phyloP scores from a whole-genome alignment of 30 jellyfish, hydroid and myxozoan species.

The Sanderia malayensis region DNA sequence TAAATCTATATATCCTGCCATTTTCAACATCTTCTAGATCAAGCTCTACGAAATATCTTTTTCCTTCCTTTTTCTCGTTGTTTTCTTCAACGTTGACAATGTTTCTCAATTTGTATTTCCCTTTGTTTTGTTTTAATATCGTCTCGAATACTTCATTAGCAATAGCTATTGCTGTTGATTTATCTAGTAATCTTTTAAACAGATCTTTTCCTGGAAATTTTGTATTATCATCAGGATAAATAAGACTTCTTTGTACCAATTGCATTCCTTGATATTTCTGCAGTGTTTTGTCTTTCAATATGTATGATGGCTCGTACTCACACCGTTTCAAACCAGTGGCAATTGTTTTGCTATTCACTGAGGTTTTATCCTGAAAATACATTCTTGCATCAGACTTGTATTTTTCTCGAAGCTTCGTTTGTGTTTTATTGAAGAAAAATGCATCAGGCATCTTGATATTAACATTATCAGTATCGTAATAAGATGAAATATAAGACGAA shows the following conservation, averaged over 20 bases:
- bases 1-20: constrained; percentile 60
- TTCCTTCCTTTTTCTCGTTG: constrained; percentile 55
- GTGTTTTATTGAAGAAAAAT: neutral
- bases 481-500: constrained; percentile 19
- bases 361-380: constrained; percentile 10
- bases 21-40: constrained; percentile 42
- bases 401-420: constrained; percentile 13
- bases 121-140: constrained; percentile 8
- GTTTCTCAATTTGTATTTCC: constrained; percentile 43
- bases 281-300: constrained; percentile 30
- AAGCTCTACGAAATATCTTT: constrained; percentile 87
- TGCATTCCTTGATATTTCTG: constrained; percentile 45
- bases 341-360: constrained; percentile 15
- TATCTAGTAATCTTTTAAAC: constrained; percentile 10
- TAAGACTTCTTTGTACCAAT: constrained; percentile 43
- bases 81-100: constrained; percentile 88
- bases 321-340: constrained; percentile 49
- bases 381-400: constrained; percentile 20
- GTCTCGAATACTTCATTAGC: constrained; percentile 26
- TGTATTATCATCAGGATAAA: constrained; percentile 57
- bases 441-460: constrained; percentile 28
- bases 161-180: constrained; percentile 19
- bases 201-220: constrained; percentile 1
- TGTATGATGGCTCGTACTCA: constrained; percentile 53
- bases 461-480: neutral